Evolutionary conservation across 1,140 invertebrate species (phyloP), one percentile per base, ranked within the genome.

Genomic region (Carposina sasakii): DNA sequence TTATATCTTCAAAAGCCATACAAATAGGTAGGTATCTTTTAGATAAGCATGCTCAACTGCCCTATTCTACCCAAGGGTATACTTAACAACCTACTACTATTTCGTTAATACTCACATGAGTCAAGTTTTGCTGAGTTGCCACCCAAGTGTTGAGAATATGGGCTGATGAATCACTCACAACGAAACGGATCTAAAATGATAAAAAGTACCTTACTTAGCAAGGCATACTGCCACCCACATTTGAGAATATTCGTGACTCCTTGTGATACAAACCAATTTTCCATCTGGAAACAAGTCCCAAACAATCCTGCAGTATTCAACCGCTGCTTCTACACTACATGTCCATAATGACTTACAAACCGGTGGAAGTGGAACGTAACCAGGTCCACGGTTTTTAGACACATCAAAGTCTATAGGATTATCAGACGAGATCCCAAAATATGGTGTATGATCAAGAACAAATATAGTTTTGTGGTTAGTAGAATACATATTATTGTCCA

Each of bases 301-400:
- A 5, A 98, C 95, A 59, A 98, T 96, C 17, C 97, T 88, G 68
- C 96, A 96, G 71, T 98, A 99, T 85, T 99, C 97, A 40, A 98
- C 89, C 2, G 96, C 92, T 3, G 95, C 93, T 87, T 99, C 97
- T 1, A 98, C 93, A 64, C 92, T 93, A 65, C 93, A 97, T 1
- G 96, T 98, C 97, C 97, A 99, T 36, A 98, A 67, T 6, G 95
- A 94, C 83, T 99, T 98, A 31, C 88, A 91, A 49, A 97, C 91
- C 0, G 94, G 93, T 4, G 91, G 77, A 21, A 85, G 61, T 37
- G 81, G 75, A 8, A 84, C 71, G 94, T 94, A 64, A 89, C 88
- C 74, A 86, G 90, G 49, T 13, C 76, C 76, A 42, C 94, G 89
- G 24, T 88, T 88, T 78, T 94, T 93, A 0, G 91, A 82, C 63